Conservation (phyloP, 1,140 invertebrate species). For the Zaprionus africanus region DNA sequence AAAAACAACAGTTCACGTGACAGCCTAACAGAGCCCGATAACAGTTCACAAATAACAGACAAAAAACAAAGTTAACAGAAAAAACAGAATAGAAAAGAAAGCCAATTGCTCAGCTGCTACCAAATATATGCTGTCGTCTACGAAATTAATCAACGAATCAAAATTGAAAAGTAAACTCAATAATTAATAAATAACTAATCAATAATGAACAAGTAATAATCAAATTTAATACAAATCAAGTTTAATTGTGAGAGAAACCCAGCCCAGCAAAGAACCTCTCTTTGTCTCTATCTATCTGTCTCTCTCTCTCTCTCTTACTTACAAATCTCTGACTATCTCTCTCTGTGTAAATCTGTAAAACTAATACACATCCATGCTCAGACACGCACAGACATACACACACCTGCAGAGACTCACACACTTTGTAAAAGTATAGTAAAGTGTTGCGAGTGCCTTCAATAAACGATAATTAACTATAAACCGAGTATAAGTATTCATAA, state of each 20-base stretch:
- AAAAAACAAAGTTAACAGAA: constrained; percentile 3
- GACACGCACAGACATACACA: constrained; percentile 40
- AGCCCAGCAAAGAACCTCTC: constrained; percentile 20
- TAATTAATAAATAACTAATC: neutral
- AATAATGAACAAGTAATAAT: constrained; percentile 39
- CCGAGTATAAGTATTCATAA: constrained; percentile 44
- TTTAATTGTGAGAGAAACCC: constrained; percentile 42
- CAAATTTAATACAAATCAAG: constrained; percentile 76
- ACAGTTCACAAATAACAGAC: constrained; percentile 56
- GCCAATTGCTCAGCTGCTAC: constrained; percentile 64
- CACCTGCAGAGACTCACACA: constrained; percentile 31
- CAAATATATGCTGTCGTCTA: constrained; percentile 71
- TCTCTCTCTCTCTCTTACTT: constrained; percentile 7
- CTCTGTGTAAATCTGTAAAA: constrained; percentile 29
- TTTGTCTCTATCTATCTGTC: constrained; percentile 27
- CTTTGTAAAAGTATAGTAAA: constrained; percentile 81
- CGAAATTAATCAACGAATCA: constrained; percentile 26
- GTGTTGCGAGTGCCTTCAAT: constrained; percentile 67
- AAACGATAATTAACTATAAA: constrained; percentile 36
- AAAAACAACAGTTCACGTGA: constrained; percentile 56
- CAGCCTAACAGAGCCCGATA: constrained; percentile 43
- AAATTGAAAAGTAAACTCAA: neutral
- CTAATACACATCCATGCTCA: constrained; percentile 1
- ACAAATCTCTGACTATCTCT: constrained; percentile 17
- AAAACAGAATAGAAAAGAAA: constrained; percentile 21